Evolutionary conservation across 1,140 invertebrate genomes (phyloP), one percentile per base, ranked within the genome.

Genomic region (Dolichoris vasculosae): DNA sequence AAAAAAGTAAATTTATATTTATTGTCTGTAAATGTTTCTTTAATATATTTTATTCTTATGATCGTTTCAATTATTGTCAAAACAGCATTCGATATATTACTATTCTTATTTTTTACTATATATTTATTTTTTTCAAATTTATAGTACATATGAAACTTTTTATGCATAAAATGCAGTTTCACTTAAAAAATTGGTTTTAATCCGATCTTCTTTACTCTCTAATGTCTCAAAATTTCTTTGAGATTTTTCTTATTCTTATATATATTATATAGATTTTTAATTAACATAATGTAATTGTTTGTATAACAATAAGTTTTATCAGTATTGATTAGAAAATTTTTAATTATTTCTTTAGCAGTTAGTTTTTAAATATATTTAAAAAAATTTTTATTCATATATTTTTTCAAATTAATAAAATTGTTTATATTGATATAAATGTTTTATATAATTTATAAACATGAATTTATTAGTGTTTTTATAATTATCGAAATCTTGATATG

Each of bases 41-140:
- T 43, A 71, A 63, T 20, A 82, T 40, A 9, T 23, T 38, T 69
- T 51, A 83, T 76, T 80, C 55, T 86, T 64, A 82, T 86, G 90
- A 91, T 87, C 48, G 88, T 91, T 90, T 84, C 86, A 89, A 90
- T 93, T 93, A 93, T 93, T 93, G 93, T 93, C 93, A 90, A 92
- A n/a, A 93, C 93, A 93, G 93, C 92, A 93, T 92, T 78, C 82
- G 63, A 90, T 91, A 91, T 89, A 90, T 92, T 86, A 83, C 88
- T 83, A 86, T 90, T 87, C 84, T 90, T 90, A 91, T 86, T 43
- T 51, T 76, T 87, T 90, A 90, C 75, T 88, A 87, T 86, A 88
- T 9, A 88, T 90, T 90, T 91, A 90, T 63, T 43, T 11, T 46
- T 13, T 40, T 71, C n/a, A 80, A 63, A 40, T 51, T 63, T 73